These are phyloP conservation scores for Octomys mimax DNA, from an alignment of 2,797 vertebrate genomes.

Conservation along the genomic window DNA sequence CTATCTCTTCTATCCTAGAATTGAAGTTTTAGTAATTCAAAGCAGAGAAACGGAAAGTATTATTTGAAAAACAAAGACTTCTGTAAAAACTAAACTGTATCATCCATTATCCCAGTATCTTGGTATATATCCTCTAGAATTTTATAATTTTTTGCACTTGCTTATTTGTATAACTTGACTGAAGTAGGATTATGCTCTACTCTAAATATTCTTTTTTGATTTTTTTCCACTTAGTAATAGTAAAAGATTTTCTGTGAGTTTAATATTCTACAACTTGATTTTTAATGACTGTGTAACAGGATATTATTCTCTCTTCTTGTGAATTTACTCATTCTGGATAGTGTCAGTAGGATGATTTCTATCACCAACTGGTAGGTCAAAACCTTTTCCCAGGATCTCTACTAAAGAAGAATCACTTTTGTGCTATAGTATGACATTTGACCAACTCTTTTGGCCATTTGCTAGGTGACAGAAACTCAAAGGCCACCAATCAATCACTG, in stretches of 20 bases:
- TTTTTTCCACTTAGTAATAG: neutral
- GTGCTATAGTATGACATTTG: neutral
- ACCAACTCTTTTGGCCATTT: neutral
- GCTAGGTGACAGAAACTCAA: neutral
- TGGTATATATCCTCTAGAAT: neutral
- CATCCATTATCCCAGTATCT: neutral
- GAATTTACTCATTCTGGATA: neutral
- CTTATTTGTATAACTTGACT: slow-evolving; percentile 3
- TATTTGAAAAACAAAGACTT: slow-evolving; percentile 30
- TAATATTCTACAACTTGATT: neutral
- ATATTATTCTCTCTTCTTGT: neutral
- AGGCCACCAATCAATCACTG: neutral
- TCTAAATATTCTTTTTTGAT: neutral
- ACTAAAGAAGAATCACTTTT: neutral
- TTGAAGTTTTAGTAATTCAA: neutral
- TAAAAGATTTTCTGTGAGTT: slow-evolving; percentile 35
- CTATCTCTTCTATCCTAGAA: neutral
- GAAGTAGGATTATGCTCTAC: neutral
- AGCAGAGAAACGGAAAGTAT: neutral
- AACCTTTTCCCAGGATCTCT: neutral
- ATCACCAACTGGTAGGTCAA: neutral
- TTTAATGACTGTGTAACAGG: neutral
- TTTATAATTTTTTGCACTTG: neutral
- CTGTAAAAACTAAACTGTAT: neutral
- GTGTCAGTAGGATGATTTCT: neutral